Conservation (phyloP, 2,888 invertebrate genomes). For the Tolmerus cingulatus region DNA sequence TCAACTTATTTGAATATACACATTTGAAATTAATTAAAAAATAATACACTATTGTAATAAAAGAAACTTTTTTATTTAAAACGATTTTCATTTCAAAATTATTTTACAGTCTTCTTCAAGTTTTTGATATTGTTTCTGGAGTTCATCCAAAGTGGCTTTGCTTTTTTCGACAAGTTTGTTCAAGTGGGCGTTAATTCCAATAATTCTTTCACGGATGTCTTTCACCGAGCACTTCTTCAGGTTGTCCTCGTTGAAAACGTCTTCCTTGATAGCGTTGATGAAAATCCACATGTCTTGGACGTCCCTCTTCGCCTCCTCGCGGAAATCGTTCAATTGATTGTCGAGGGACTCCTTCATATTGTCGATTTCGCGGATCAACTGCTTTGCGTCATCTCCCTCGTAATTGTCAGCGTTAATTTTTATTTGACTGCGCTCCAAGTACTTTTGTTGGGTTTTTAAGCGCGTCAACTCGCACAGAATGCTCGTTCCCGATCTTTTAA, state of each 20-base stretch:
- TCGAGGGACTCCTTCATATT: slow-evolving; percentile 54
- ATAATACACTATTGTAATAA: too few relatives aligned
- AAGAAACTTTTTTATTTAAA: neutral
- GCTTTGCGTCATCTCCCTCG: slow-evolving; percentile 44
- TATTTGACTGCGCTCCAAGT: slow-evolving; percentile 61
- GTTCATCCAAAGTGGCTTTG: slow-evolving; percentile 51
- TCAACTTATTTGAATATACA: too few relatives aligned
- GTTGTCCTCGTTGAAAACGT: slow-evolving; percentile 54
- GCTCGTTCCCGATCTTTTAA: slow-evolving; percentile 54
- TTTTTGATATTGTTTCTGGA: slow-evolving; percentile 51
- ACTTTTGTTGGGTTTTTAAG: slow-evolving; percentile 62
- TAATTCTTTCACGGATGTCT: slow-evolving; percentile 57
- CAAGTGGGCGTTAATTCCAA: slow-evolving; percentile 56
- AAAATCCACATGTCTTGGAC: slow-evolving; percentile 58
- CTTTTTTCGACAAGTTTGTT: slow-evolving; percentile 55
- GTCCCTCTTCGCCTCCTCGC: slow-evolving; percentile 52
- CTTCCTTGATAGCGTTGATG: slow-evolving; percentile 56
- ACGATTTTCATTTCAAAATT: slow-evolving; percentile 51
- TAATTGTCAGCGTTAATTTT: slow-evolving; percentile 58
- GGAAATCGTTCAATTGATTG: slow-evolving; percentile 52
- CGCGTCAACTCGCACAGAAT: slow-evolving; percentile 60
- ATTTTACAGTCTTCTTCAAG: slow-evolving; percentile 54
- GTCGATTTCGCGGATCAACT: slow-evolving; percentile 57
- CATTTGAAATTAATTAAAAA: too few relatives aligned
- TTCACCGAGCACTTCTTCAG: slow-evolving; percentile 55